Evolutionary conservation across 2,888 invertebrate species (phyloP).

Genomic region (Mactromeris polynyma): DNA sequence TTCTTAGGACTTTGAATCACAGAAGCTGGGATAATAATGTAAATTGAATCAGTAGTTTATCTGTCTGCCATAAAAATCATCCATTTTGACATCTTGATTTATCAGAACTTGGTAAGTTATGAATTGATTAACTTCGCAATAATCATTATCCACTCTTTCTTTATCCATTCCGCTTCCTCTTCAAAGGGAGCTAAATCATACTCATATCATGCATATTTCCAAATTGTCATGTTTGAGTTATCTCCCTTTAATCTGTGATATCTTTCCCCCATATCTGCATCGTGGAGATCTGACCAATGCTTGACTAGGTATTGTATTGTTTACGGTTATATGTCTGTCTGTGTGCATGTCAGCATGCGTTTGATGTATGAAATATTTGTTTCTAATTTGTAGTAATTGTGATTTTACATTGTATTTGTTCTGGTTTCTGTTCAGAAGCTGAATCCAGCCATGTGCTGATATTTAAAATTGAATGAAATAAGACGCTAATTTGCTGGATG

Average conservation of each 20-base stretch:
- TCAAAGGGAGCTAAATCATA: conserved; percentile 49
- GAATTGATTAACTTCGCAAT: not conserved
- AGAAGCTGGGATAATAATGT: not conserved
- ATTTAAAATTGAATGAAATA: too few species aligned
- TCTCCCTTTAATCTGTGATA: conserved; percentile 26
- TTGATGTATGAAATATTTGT: not conserved
- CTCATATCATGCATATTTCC: not conserved
- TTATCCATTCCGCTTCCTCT: not conserved
- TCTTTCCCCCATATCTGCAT: conserved; percentile 49
- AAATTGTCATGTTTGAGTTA: conserved; percentile 34
- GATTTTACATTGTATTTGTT: too few species aligned
- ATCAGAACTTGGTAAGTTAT: conserved; percentile 7
- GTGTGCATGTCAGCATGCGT: not conserved
- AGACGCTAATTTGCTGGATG: too few species aligned
- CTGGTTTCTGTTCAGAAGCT: too few species aligned
- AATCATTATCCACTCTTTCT: not conserved
- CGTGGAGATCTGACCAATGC: conserved; percentile 67
- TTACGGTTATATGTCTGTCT: not conserved
- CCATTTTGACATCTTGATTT: conserved; percentile 9
- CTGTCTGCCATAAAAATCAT: not conserved
- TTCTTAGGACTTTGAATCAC: not conserved
- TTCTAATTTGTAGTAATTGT: too few species aligned
- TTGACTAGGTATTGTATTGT: conserved; percentile 56
- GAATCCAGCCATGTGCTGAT: too few species aligned
- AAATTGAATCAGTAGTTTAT: not conserved